Base-by-base conservation (phyloP, 2,888 invertebrate species). In the Drosophila peninsularis region DNA sequence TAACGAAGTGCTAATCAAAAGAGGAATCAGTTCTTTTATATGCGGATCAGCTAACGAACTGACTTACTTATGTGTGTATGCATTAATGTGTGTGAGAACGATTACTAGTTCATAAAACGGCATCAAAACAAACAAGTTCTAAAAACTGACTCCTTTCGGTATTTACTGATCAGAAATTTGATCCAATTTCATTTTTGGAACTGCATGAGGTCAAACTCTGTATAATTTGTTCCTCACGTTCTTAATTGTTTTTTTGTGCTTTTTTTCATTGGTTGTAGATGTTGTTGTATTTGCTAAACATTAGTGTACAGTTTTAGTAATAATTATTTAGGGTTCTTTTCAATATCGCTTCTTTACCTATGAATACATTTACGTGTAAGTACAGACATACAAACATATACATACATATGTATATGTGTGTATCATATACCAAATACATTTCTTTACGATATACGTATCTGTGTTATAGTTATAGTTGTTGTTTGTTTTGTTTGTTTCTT, bases 231-330 rank as follows among this genome's bases (percentile, higher is more conserved):
- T 57, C 42, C 65, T 36, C 36, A 27, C 36, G 24, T 56, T 36
- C 13, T 5, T 36, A 44, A 54, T 32, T 55, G 24, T 47, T 57
- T 24, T 14, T 63, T 64, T 30, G 30, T 30, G 30, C 9, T 39
- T 39, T 60, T 62, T 17, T 61, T 39, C 30, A 13, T 64, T 54
- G 45, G 50, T 41, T 49, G 52, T 27, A 50, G 47, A 44, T 64
- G 47, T 57, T 42, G 34, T 68, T 72, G 52, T 55, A 61, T 32
- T 50, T 69, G 74, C 69, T 74, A 64, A 81, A 80, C 68, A 71
- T 78, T 78, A 66, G 82, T 75, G 72, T 82, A 82, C 83, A 81
- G 61, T 76, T 84, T 76, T 69, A 69, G 63, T 76, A 68, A 83
- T 44, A 44, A 36, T 77, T 75, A 80, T 73, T 82, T 67, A 61